These are phyloP conservation scores for Hyphantria cunea DNA, from an alignment of 1,140 invertebrate species.

Conservation along the genomic window DNA sequence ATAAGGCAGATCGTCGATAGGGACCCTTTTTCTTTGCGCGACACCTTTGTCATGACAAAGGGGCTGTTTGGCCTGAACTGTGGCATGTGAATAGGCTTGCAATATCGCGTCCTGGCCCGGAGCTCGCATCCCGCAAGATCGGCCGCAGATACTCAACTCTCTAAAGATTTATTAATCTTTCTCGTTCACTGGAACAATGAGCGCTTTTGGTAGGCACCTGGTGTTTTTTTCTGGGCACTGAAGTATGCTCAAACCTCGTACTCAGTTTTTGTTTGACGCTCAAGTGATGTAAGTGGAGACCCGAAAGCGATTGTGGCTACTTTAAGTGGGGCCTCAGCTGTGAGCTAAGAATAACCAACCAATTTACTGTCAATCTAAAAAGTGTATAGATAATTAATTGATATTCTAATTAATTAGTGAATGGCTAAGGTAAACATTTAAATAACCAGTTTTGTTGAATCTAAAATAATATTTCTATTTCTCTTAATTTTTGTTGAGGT, in stretches of 20 bases:
- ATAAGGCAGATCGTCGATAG: conserved; percentile 79
- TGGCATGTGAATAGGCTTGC: conserved; percentile 79
- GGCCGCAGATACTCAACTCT: conserved; percentile 72
- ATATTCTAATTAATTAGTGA: conserved; percentile 18
- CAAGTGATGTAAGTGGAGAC: conserved; percentile 46
- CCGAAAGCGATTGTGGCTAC: conserved; percentile 45
- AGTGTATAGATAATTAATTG: conserved; percentile 14
- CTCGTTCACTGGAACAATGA: conserved; percentile 74
- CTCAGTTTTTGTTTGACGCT: conserved; percentile 63
- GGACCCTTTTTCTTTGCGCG: conserved; percentile 78
- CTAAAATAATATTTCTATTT: conserved; percentile 14
- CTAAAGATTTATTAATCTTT: conserved; percentile 81
- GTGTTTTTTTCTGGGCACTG: conserved; percentile 68
- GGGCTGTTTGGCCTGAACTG: conserved; percentile 73
- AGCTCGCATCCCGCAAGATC: conserved; percentile 76
- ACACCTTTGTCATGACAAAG: conserved; percentile 81
- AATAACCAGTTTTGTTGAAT: conserved; percentile 13
- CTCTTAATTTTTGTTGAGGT: conserved; percentile 3
- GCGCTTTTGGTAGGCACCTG: conserved; percentile 71
- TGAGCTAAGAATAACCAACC: background rate
- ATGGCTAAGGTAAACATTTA: conserved; percentile 14
- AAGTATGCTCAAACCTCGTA: conserved; percentile 53
- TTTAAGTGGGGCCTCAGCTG: conserved; percentile 29
- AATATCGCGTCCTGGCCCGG: conserved; percentile 70
- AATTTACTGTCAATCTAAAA: conserved; percentile 2